Base-by-base conservation (phyloP, 2,797 vertebrate species). In the Muscicapa comitata region DNA sequence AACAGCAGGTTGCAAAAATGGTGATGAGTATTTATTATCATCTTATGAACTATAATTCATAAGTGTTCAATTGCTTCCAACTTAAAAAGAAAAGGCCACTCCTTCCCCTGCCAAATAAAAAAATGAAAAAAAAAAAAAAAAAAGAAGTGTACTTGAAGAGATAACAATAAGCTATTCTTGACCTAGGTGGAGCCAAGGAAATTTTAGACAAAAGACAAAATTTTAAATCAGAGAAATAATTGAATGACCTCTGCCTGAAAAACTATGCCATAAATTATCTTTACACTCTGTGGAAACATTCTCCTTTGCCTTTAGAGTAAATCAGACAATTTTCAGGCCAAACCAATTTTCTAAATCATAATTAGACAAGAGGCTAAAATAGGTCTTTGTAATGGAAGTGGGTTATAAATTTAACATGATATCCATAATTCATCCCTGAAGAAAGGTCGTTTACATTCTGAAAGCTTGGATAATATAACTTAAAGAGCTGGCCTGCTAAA, bases 261-360 rank as follows among this genome's bases (percentile, higher is more conserved):
- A 96, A 95, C 85, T 92, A 55, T 91, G 79, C 47, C 66, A 90
- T 88, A 95, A 95, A 97, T 96, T 96, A 96, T 96, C 88, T 93
- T 97, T 90, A 88, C 73, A 85, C 90, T 96, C 93, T 87, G 90
- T 95, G 91, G 92, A 95, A 93, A 93, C 85, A 87, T 95, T 94
- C 95, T 95, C 57, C 50, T 95, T 88, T 94, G 91, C 92, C 95
- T 97, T 96, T 88, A 95, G 95, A 97, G 93, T 95, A 97, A 95
- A 90, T 94, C 94, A 94, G 90, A 90, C 94, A 92, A 96, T 93
- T 96, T 97, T 93, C 85, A 95, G 90, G 88, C 88, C 94, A 96
- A 96, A 97, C 85, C 77, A 96, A 97, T 96, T 97, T 97, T 97
- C 93, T 96, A 94, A 96, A 90, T 95, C 95, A 77, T 93, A 97